phyloP scores from a whole-genome alignment of 2,113 vertebrate genomes.

The Hylia prasina region DNA sequence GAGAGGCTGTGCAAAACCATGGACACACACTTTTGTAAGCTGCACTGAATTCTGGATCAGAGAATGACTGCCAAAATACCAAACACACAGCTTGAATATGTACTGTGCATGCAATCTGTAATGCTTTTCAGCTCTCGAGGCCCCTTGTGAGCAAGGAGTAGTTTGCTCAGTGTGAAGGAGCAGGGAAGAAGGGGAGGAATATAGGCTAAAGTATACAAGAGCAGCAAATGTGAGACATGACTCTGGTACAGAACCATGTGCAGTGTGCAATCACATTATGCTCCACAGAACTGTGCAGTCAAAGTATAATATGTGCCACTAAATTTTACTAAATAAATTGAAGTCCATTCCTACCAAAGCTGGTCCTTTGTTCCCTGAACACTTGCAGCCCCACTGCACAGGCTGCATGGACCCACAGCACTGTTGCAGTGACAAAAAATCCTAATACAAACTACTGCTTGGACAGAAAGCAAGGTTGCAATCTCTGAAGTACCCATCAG shows the following conservation, averaged over 20 bases:
- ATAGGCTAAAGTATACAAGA: background rate
- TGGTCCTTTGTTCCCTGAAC: background rate
- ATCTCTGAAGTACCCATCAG: background rate
- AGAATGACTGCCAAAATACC: background rate
- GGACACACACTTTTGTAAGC: background rate
- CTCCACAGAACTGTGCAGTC: background rate
- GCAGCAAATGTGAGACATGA: background rate
- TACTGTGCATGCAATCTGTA: background rate
- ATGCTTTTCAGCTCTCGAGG: background rate
- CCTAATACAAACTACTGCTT: background rate
- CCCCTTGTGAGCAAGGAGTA: background rate
- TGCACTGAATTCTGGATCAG: background rate
- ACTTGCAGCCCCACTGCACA: background rate
- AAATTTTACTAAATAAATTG: background rate
- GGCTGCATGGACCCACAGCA: background rate
- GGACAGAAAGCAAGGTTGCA: background rate
- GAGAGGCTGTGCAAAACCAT: background rate
- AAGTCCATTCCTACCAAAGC: background rate
- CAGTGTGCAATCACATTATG: background rate
- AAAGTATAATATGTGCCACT: background rate
- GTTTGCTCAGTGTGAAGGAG: background rate
- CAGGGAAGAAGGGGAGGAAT: background rate
- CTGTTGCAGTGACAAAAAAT: background rate
- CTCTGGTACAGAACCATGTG: background rate
- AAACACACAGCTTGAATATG: background rate